Evolutionary conservation across 1,140 invertebrate genomes (phyloP).

Genomic region (Habropoda laboriosa): DNA sequence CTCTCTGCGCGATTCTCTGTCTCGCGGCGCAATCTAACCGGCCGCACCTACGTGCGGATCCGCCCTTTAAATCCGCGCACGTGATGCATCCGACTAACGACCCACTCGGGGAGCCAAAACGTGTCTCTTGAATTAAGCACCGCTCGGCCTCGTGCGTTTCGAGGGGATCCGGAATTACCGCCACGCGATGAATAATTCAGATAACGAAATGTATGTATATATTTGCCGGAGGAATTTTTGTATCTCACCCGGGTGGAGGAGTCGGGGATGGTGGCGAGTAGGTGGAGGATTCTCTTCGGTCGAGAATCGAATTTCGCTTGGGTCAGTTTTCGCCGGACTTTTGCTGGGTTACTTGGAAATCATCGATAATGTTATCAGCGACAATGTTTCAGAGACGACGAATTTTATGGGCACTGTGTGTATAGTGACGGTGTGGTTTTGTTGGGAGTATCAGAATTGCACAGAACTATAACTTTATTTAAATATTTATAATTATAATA

Average conservation of each 20-base stretch:
- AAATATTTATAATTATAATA: no score
- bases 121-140: constrained; percentile 55
- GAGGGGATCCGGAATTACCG: constrained; percentile 37
- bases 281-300: no score
- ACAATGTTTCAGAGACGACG: no score
- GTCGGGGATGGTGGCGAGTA: no score
- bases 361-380: no score
- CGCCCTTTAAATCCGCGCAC: constrained; percentile 55
- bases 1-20: background rate
- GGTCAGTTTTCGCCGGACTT: no score
- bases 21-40: constrained; percentile 21
- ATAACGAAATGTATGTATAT: constrained; percentile 20
- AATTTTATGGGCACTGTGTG: no score
- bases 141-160: constrained; percentile 19
- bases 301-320: no score
- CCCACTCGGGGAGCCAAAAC: constrained; percentile 51
- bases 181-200: constrained; percentile 47
- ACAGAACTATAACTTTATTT: no score
- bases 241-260: background rate
- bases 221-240: constrained; percentile 19
- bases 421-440: no score
- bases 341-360: no score
- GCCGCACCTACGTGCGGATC: constrained; percentile 25
- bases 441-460: no score
- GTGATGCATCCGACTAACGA: constrained; percentile 54